phyloP scores from a whole-genome alignment of 1,140 invertebrate species.

The Rhopalosiphum maidis region DNA sequence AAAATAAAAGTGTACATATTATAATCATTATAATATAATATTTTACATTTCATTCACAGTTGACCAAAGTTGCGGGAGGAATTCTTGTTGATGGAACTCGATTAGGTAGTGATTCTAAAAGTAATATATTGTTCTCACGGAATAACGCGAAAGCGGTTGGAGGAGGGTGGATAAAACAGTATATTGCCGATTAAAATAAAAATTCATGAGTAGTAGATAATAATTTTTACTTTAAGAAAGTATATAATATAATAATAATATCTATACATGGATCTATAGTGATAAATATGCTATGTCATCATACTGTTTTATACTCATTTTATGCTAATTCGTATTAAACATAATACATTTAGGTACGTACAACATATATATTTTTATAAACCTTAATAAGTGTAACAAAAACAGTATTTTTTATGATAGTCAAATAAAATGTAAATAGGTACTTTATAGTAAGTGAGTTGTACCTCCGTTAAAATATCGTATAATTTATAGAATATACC shows the following conservation, averaged over 20 bases:
- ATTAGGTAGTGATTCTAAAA: background rate
- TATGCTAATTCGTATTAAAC: conserved; percentile 40
- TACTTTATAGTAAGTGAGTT: conserved; percentile 13
- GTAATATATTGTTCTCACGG: background rate
- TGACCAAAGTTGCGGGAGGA: background rate
- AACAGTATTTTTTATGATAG: conserved; percentile 19
- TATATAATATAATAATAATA: background rate
- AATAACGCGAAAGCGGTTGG: background rate
- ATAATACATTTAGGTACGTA: background rate
- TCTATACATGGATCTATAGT: conserved; percentile 17
- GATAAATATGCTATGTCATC: conserved; percentile 43
- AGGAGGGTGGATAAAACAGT: background rate
- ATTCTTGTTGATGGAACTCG: background rate
- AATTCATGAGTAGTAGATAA: conserved; percentile 8
- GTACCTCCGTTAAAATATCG: background rate
- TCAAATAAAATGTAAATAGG: conserved; percentile 46
- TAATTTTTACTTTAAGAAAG: conserved; percentile 28
- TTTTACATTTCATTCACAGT: background rate
- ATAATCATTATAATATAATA: background rate
- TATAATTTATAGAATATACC: conserved; percentile 21
- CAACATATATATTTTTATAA: conserved; percentile 7
- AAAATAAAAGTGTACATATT: background rate
- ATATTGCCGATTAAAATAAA: conserved; percentile 5
- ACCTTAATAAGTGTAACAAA: conserved; percentile 34
- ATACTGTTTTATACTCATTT: conserved; percentile 46